These are phyloP conservation scores for Lutjanus campechanus DNA, from an alignment of 2,797 vertebrate genomes.

Conservation along the genomic window DNA sequence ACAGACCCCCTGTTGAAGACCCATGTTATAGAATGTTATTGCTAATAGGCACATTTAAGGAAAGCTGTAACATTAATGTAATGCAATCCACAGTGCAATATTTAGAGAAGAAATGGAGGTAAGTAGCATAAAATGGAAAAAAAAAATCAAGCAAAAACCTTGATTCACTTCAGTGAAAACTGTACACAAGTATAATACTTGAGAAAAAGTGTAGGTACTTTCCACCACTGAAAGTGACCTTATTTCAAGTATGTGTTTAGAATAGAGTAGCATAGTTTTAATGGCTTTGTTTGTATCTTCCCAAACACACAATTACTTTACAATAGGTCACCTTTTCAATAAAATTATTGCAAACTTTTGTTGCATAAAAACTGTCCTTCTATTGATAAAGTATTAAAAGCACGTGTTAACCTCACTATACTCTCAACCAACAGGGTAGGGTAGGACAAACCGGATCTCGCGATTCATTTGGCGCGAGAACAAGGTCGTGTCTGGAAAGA, in stretches of 20 bases:
- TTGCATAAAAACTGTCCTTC: neutral
- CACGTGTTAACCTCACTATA: neutral
- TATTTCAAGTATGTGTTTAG: neutral
- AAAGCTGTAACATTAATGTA: neutral
- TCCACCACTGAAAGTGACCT: conserved; percentile 5
- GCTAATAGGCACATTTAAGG: neutral
- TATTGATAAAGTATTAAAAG: neutral
- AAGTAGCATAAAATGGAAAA: neutral
- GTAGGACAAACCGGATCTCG: neutral
- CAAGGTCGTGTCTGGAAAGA: too few relatives aligned
- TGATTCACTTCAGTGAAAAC: neutral
- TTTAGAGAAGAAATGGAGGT: neutral
- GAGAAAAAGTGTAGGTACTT: neutral
- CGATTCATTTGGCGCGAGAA: conserved; percentile 13
- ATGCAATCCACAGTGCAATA: neutral
- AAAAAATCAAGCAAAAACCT: too few relatives aligned
- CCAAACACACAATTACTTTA: neutral
- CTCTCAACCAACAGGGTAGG: rapidly evolving
- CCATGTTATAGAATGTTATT: neutral
- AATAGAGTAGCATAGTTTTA: neutral
- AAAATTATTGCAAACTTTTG: neutral
- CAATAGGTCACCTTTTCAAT: neutral
- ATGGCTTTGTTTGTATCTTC: neutral
- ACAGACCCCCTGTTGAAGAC: too few relatives aligned
- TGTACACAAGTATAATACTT: neutral